Base-by-base conservation (phyloP, 37 sponge, comb jelly and placozoan genomes). In the Lycopodina hypogea region DNA sequence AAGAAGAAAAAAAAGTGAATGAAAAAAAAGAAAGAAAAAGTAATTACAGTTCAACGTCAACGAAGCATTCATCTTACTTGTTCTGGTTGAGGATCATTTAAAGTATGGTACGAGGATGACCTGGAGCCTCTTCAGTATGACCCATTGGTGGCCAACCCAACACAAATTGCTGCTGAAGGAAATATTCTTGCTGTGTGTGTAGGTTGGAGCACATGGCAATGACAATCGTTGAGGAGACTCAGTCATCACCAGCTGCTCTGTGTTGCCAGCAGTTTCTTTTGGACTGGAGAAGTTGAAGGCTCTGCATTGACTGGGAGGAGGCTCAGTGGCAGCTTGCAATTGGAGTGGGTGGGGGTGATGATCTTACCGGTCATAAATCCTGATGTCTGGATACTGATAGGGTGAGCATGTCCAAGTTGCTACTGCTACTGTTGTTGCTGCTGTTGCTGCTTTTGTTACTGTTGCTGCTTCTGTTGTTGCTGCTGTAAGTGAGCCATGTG, bases 221-320 rank as follows among this genome's bases (percentile, higher is more conserved):
- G 77, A 3, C 78, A 74, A 29, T 71, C 26, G 17, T 77, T 70
- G 14, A 60, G 45, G 15, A 83, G 36, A 33, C 19, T 58, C 0
- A 7, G 6, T 60, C 17, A 60, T 60, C 61, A 15, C 70, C 42
- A 69, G 14, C 8, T 64, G 77, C 21, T 38, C 63, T 32, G 29
- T 32, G 11, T n/a, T n/a, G n/a, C 63, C 26, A 19, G 67, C 55
- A 58, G 73, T 45, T 22, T 78, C 79, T 42, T 85, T 79, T 11
- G 78, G 60, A 18, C 48, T 55, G n/a, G 79, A 75, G 33, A 85
- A 85, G 53, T 60, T 78, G 62, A 85, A 85, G 40, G 58, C 61
- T 15, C 38, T 30, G 15, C 4, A 34, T 18, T 56, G 75, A 38
- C 11, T 34, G 22, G 69, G 39, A 6, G 65, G 78, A 39, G 39